These are phyloP conservation scores for Leptinotarsa haldemani DNA, from an alignment of 2,888 invertebrate species.

Conservation along the genomic window DNA sequence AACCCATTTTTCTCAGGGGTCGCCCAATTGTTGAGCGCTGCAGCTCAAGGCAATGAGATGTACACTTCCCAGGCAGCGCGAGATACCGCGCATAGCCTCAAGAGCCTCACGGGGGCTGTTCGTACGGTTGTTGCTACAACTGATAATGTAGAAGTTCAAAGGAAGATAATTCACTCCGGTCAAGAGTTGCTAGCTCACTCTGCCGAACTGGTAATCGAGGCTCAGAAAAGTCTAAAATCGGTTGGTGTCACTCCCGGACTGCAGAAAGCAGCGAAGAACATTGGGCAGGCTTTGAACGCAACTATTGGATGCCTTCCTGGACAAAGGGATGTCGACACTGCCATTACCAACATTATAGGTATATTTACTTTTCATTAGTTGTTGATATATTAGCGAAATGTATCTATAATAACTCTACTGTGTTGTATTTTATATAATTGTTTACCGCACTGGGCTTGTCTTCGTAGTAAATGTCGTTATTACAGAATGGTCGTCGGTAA, in stretches of 20 bases:
- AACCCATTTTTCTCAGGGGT: slow-evolving; percentile 66
- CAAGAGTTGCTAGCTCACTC: slow-evolving; percentile 69
- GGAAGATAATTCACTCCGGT: slow-evolving; percentile 77
- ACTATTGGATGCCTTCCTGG: slow-evolving; percentile 91
- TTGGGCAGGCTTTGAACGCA: slow-evolving; percentile 71
- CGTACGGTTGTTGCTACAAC: slow-evolving; percentile 83
- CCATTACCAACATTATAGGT: slow-evolving; percentile 80
- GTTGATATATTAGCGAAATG: too few relatives aligned
- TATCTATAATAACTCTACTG: too few relatives aligned
- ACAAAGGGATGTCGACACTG: slow-evolving; percentile 92
- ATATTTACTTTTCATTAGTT: background rate
- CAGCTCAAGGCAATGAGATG: slow-evolving; percentile 82
- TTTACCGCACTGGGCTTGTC: too few relatives aligned
- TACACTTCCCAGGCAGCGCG: slow-evolving; percentile 85
- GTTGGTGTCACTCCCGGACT: slow-evolving; percentile 76
- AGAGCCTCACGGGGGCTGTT: slow-evolving; percentile 74
- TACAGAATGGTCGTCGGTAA: slow-evolving; percentile 75
- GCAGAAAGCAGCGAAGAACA: slow-evolving; percentile 80
- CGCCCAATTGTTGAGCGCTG: slow-evolving; percentile 88
- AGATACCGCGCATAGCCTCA: slow-evolving; percentile 82
- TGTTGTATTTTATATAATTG: too few relatives aligned
- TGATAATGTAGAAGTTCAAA: slow-evolving; percentile 69
- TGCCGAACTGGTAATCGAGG: slow-evolving; percentile 68
- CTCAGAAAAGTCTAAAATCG: slow-evolving; percentile 78
- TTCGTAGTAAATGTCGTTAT: background rate